Evolutionary conservation across 2,888 invertebrate species (phyloP), one percentile per base, ranked within the genome.

Genomic region (Harpalus rubripes): DNA sequence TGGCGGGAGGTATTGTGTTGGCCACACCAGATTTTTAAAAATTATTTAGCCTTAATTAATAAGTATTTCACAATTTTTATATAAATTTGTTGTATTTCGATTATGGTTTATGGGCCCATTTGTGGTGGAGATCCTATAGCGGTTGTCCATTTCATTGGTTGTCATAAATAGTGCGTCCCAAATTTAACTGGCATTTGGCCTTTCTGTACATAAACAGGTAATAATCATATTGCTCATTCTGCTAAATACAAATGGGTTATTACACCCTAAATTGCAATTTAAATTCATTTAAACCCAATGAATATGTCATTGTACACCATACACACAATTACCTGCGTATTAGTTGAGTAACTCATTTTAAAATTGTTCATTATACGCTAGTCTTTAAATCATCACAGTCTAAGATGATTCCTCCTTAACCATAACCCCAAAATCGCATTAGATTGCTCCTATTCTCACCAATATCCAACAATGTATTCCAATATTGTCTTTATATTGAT

Each of bases 401-500:
- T 63, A 22, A 63, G 8, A 59, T 1, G 8, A 7, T 16, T 15
- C 59, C 7, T 5, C 3, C 18, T 18, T 22, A 22, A 4, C 22
- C 16, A 22, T 26, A 63, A 84, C 8, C 44, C 84, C 63, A 84
- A 78, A 83, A 83, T 83, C 56, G n/a, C 18, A 76, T 76, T 12
- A 61, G 72, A 74, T 15, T 15, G 65, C 15, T 10, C 41, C 65
- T 6, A 58, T 15, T 6, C 8, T 58, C 32, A 32, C 22, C 79
- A 79, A 79, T 79, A 59, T 52, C 26, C 56, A 68, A 61, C 83
- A 83, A 74, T 83, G 59, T 44, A 84, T 79, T 79, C 68, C 84
- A 58, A 85, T 85, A 85, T 80, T 22, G 32, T 68, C 56, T 80
- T 68, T 80, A 65, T 85, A 85, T 85, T 85, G 85, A 85, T 85